phyloP scores from a whole-genome alignment of 2,113 vertebrate species.

The Holacanthus passer region DNA sequence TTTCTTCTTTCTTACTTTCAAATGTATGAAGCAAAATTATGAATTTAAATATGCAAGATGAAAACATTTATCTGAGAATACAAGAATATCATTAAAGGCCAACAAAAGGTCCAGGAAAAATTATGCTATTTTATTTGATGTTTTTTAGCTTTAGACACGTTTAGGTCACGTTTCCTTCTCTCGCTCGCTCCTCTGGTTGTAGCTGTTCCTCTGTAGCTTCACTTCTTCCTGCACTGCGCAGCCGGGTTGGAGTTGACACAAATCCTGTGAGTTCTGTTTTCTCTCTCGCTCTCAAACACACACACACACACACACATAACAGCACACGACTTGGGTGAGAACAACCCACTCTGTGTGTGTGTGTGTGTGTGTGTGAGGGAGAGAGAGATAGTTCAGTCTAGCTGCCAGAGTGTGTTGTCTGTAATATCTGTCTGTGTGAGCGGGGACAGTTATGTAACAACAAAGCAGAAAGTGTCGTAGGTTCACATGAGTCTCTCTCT shows the following conservation, averaged over 20 bases:
- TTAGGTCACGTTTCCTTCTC: no score
- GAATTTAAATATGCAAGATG: no score
- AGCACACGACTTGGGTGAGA: constrained; percentile 4
- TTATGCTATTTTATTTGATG: not conserved
- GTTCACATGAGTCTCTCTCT: constrained; percentile 56
- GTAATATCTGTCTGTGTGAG: constrained; percentile 66
- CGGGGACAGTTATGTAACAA: constrained; percentile 73
- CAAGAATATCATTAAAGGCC: no score
- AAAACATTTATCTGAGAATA: no score
- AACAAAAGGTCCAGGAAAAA: not conserved
- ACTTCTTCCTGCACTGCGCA: not conserved
- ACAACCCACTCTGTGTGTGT: constrained; percentile 18
- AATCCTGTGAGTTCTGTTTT: constrained; percentile 55
- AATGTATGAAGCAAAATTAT: no score
- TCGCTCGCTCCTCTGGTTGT: not conserved
- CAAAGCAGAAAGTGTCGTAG: constrained; percentile 53
- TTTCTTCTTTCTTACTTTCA: not conserved
- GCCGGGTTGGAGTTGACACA: constrained; percentile 36
- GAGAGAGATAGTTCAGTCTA: constrained; percentile 43
- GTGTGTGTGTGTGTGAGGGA: constrained; percentile 7
- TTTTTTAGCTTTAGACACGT: not conserved
- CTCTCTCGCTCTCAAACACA: constrained; percentile 16
- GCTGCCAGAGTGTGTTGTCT: constrained; percentile 70
- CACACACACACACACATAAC: not conserved
- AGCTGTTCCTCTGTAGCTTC: constrained; percentile 16